Conservation (phyloP, 1,140 invertebrate species). For the Brachionus calyciflorus region DNA sequence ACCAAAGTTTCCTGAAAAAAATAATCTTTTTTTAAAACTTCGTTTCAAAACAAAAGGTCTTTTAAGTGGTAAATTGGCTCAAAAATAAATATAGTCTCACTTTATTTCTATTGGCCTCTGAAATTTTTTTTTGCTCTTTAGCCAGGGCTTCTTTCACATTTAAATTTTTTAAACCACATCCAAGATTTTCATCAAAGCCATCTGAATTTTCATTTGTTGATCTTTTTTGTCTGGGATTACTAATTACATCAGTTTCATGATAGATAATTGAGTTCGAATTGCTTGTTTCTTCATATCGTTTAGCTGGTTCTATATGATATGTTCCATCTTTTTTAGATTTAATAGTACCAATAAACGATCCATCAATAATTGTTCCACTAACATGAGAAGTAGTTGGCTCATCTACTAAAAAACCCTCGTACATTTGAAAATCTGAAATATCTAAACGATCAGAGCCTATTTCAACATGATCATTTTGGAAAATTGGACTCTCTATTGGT, state of each 20-base stretch:
- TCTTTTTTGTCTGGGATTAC: background rate
- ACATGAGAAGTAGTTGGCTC: slow-evolving; percentile 13
- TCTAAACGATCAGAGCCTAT: background rate
- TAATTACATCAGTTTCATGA: slow-evolving; percentile 21
- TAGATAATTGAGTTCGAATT: background rate
- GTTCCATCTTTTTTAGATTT: slow-evolving; percentile 30
- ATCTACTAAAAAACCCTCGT: slow-evolving; percentile 29
- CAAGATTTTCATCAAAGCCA: background rate
- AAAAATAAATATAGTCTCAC: background rate
- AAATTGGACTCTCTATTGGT: background rate
- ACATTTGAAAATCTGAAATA: slow-evolving; percentile 2
- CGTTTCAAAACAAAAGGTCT: no score
- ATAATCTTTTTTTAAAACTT: no score
- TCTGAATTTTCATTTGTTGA: background rate
- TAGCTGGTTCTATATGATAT: slow-evolving; percentile 9
- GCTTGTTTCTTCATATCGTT: background rate
- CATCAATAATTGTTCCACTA: slow-evolving; percentile 35
- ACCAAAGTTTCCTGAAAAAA: no score
- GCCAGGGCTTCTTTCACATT: background rate
- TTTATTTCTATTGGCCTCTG: background rate
- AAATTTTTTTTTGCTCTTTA: background rate
- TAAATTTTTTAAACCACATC: background rate
- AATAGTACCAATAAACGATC: slow-evolving; percentile 9
- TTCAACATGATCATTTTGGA: slow-evolving; percentile 12
- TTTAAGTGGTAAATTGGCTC: background rate